Percentiles rank a stretch among this genome's conserved stretches.
phyloP scores from a whole-genome alignment of 2,888 invertebrate species.

The Calliopum simillimum region DNA sequence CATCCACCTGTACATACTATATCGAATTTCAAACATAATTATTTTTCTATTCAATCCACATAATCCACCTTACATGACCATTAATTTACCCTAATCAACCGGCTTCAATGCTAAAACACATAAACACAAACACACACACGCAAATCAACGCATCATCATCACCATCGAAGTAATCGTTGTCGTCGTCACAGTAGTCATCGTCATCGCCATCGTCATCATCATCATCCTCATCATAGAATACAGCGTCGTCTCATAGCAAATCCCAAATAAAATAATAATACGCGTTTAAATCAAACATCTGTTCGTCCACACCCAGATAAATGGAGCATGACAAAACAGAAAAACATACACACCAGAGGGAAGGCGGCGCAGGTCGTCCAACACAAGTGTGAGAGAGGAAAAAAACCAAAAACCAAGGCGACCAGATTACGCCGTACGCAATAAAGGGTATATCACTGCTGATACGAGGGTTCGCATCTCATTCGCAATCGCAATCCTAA shows the following conservation, averaged over 20 bases:
- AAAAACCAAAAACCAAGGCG: neutral
- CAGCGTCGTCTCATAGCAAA: slow-evolving; percentile 12
- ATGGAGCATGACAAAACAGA: slow-evolving; percentile 68
- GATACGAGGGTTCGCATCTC: slow-evolving; percentile 34
- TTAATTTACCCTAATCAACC: slow-evolving; percentile 67
- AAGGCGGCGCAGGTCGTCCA: slow-evolving; percentile 12
- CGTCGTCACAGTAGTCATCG: slow-evolving; percentile 31
- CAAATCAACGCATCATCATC: slow-evolving; percentile 47
- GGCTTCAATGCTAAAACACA: slow-evolving; percentile 49
- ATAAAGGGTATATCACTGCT: slow-evolving; percentile 18
- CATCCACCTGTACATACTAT: slow-evolving; percentile 48
- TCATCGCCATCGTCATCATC: slow-evolving; percentile 2
- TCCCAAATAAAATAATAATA: slow-evolving; percentile 60
- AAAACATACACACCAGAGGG: slow-evolving; percentile 54
- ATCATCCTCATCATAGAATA: slow-evolving; percentile 17
- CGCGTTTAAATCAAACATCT: slow-evolving; percentile 68
- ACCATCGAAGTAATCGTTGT: slow-evolving; percentile 27
- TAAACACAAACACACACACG: slow-evolving; percentile 35
- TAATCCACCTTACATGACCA: slow-evolving; percentile 67
- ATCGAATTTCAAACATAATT: slow-evolving; percentile 66
- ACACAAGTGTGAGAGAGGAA: slow-evolving; percentile 30
- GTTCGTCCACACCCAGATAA: slow-evolving; percentile 67
- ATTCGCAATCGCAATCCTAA: slow-evolving; percentile 39
- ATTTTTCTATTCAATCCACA: slow-evolving; percentile 63
- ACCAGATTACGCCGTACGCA: slow-evolving; percentile 8